Percentiles rank a stretch among this genome's conserved stretches.
phyloP scores from a whole-genome alignment of 2,797 vertebrate species.

The Diceros bicornis region DNA sequence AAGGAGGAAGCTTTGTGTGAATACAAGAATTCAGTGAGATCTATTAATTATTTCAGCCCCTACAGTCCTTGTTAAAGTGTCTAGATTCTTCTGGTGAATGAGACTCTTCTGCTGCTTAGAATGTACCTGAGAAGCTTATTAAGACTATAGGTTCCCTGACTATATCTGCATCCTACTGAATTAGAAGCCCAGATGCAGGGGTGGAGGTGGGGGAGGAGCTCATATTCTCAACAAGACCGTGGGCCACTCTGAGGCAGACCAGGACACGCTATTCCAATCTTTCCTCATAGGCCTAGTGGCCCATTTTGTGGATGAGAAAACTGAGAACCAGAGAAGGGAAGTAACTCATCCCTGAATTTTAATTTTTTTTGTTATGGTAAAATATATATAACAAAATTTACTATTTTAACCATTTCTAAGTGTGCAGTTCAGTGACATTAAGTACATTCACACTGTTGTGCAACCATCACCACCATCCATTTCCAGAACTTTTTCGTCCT shows the following conservation, averaged over 20 bases:
- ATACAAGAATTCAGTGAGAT: not conserved
- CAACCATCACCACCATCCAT: not conserved
- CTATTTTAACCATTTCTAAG: not conserved
- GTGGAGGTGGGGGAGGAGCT: rapidly evolving
- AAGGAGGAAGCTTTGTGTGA: not conserved
- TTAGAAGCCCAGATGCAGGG: not conserved
- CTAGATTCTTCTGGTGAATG: not conserved
- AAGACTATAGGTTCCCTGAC: not conserved
- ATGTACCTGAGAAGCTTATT: not conserved
- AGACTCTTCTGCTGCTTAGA: not conserved
- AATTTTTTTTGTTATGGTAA: not conserved
- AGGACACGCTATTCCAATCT: not conserved
- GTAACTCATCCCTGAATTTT: not conserved
- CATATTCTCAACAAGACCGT: not conserved
- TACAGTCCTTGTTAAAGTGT: not conserved
- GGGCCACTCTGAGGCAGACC: not conserved
- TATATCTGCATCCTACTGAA: not conserved
- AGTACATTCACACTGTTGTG: not conserved
- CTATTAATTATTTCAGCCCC: not conserved
- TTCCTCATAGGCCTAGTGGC: not conserved
- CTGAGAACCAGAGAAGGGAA: not conserved
- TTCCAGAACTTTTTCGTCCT: not conserved
- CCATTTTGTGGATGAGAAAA: not conserved
- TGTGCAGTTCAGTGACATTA: not conserved
- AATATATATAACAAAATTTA: not conserved